Evolutionary conservation across 2,797 vertebrate genomes (phyloP), one percentile per base, ranked within the genome.

Genomic region (Scleropages formosus): DNA sequence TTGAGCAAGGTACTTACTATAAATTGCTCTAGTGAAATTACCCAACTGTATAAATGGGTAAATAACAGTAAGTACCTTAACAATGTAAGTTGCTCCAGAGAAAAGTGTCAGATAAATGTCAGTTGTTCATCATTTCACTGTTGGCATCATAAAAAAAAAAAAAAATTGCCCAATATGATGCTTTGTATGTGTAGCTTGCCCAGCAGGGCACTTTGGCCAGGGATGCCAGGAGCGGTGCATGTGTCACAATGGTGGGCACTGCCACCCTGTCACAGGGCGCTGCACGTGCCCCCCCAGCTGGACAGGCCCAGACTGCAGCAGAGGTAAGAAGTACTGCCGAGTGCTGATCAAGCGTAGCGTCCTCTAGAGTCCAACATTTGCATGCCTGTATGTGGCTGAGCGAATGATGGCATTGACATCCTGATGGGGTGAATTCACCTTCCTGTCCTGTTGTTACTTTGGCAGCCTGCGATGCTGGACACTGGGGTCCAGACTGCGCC

Each of bases 251-350:
- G 90, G 94, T 0, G 94, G 93, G 0, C 90, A 82, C 47, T 98
- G 97, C 73, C 89, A 98, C 61, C 88, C 93, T 0, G 89, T 83
- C 79, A 95, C 84, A 0, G 97, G 97, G 1, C 91, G 31, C 0
- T 98, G 97, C 75, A 91, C 87, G 82, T 99, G 97, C 18, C 79
- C 93, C 0, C 86, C 95, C 0, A 96, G 97, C 44, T 94, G 96
- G 95, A 96, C 88, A 0, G 97, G 97, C 58, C 79, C 86, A 69
- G 84, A 82, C 90, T 99, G 97, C 82, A 93, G 88, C 81, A 93
- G 90, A 94, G 95, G 96, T 98, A 86, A 0, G 0, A 8, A 51
- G 12, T 7, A 24, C 44, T n/a, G n/a, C n/a, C n/a, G n/a, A 24
- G 22, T 39, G 13, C 63, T 11, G 13, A 65, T 16, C n/a, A 44